Evolutionary conservation across 2,888 invertebrate species (phyloP), one percentile per base, ranked within the genome.

Genomic region (Metopia argyrocephala): DNA sequence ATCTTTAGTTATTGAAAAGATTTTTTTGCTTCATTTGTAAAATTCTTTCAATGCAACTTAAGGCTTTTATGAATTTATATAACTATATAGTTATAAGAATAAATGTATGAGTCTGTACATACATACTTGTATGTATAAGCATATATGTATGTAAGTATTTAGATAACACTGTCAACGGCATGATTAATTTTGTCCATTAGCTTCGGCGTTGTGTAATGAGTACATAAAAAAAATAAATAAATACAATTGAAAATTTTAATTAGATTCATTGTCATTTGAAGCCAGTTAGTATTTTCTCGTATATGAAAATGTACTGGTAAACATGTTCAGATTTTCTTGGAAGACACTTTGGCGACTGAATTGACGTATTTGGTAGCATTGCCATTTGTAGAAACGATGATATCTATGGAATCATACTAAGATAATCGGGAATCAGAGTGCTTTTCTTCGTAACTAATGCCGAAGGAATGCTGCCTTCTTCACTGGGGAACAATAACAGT

Each of bases 401-500:
- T 71, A 71, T 71, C 71, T 71, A 71, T 62, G 62, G 62, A 71
- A 71, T 71, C 71, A 54, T 54, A 71, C 62, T 62, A 54, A 71
- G 71, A 71, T 71, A 71, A 71, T 71, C 71, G 71, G 71, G 62
- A 71, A 71, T 62, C 71, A 62, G 71, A 71, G 71, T 52, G 61
- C 62, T 62, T 71, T 71, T 71, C 71, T 62, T 71, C 62, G 45
- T 54, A 62, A 71, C 71, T 71, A 71, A 71, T 71, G 62, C 71
- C 54, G 54, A 12, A 62, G 71, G 71, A 71, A 71, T 71, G 71
- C 62, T 38, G 27, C 45, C 62, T 46, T 71, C 71, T 71, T 71
- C 71, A 71, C 62, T 71, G 71, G 71, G 71, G 71, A 71, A 71
- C 71, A 71, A 71, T 71, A 71, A 71, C 62, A 71, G 45, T 71